Percentiles rank a stretch among this genome's conserved stretches.
These are phyloP conservation scores for Euplagia quadripunctaria DNA, from an alignment of 2,888 invertebrate genomes.

Conservation along the genomic window DNA sequence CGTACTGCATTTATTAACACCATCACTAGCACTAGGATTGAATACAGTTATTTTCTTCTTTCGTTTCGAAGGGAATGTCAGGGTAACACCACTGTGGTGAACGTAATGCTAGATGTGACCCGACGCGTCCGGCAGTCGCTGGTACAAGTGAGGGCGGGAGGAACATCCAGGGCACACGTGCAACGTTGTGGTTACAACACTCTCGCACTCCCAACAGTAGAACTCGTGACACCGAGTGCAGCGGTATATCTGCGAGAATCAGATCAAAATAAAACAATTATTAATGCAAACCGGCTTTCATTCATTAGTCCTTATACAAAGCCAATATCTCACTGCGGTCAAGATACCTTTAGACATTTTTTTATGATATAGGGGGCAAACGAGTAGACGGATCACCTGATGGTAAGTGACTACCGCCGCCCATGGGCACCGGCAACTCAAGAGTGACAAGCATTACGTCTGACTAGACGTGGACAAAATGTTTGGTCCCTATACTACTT, in stretches of 20 bases:
- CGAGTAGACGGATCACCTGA: too few relatives aligned
- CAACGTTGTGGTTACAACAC: slow-evolving; percentile 96
- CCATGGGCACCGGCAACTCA: too few relatives aligned
- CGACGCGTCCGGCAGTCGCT: slow-evolving; percentile 73
- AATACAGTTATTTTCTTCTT: slow-evolving; percentile 24
- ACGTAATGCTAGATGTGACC: slow-evolving; percentile 31
- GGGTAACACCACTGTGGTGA: neutral
- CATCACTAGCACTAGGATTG: slow-evolving; percentile 11
- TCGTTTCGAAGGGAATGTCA: slow-evolving; percentile 14
- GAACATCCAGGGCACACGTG: slow-evolving; percentile 99
- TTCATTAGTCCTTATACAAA: neutral
- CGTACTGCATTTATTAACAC: slow-evolving; percentile 17
- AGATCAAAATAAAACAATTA: neutral
- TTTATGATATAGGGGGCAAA: too few relatives aligned
- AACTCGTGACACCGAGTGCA: slow-evolving; percentile 93
- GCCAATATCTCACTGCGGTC: neutral
- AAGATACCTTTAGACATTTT: neutral
- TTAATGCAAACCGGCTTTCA: neutral
- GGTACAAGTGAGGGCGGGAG: slow-evolving; percentile 86
- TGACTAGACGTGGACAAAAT: too few relatives aligned
- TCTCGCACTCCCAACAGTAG: slow-evolving; percentile 98
- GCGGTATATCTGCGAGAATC: slow-evolving; percentile 89
- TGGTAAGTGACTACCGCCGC: too few relatives aligned
- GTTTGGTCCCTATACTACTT: neutral
- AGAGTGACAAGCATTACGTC: too few relatives aligned